Evolutionary conservation across 35 echinoderm and acorn worm species (phyloP).

Genomic region (Acanthaster planci): DNA sequence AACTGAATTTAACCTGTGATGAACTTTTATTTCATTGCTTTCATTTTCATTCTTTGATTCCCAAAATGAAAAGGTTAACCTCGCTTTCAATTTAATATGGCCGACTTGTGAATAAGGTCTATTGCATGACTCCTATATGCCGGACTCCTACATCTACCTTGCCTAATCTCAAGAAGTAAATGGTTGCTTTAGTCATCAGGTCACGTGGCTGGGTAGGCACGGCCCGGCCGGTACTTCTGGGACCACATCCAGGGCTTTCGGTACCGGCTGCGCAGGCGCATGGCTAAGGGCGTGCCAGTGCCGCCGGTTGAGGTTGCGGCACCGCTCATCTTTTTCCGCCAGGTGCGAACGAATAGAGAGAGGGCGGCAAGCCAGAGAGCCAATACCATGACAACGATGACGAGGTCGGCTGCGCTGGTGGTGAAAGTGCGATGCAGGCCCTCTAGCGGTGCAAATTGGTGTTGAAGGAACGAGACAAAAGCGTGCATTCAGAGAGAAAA

Average conservation of each 20-base stretch:
- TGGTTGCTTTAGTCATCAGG: background rate
- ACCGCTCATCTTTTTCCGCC: constrained; percentile 36
- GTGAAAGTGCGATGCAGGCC: constrained; percentile 26
- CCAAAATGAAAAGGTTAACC: too few species aligned
- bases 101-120: too few species aligned
- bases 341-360: constrained; percentile 32
- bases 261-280: constrained; percentile 19
- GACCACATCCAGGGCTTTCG: constrained; percentile 21
- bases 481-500: too few species aligned
- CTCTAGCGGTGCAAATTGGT: background rate
- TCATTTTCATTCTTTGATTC: too few species aligned
- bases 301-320: background rate
- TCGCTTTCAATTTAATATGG: too few species aligned
- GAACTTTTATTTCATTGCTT: too few species aligned
- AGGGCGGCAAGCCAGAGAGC: constrained; percentile 34
- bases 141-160: too few species aligned
- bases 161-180: too few species aligned
- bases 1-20: too few species aligned
- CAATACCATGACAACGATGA: constrained; percentile 34
- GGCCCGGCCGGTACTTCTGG: background rate
- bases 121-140: too few species aligned
- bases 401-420: constrained; percentile 3
- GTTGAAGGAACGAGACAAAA: too few species aligned
- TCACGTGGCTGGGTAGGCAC: background rate
- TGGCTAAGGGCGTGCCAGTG: too few species aligned